A percentile compares a stretch with the other conserved stretches of the same genome.
Conservation (phyloP, 1,140 invertebrate genomes). For the Calycopis cecrops region DNA sequence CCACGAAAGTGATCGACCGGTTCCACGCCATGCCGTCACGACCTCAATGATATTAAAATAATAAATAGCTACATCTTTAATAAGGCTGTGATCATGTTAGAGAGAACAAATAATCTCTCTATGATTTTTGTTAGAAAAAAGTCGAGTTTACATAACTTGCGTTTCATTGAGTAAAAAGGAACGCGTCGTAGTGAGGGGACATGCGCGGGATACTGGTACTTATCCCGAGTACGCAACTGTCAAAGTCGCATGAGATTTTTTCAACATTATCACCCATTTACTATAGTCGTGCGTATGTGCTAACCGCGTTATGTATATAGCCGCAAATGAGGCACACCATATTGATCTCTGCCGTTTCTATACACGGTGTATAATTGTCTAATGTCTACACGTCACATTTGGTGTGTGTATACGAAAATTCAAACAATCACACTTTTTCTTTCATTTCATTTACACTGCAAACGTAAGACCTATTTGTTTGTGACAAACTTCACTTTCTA, state of each 20-base stretch:
- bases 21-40: slow-evolving; percentile 8
- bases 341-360: slow-evolving; percentile 13
- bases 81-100: slow-evolving; percentile 48
- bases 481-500: slow-evolving; percentile 69
- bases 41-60: slow-evolving; percentile 51
- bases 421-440: slow-evolving; percentile 72
- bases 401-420: slow-evolving; percentile 46
- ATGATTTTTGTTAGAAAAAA: slow-evolving; percentile 22
- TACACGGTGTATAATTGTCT: slow-evolving; percentile 11
- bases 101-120: slow-evolving; percentile 41
- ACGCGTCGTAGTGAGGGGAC: background rate
- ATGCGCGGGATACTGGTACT: background rate
- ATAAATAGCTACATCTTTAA: slow-evolving; percentile 66
- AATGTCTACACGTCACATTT: slow-evolving; percentile 21
- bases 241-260: slow-evolving; percentile 6
- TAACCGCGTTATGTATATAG: slow-evolving; percentile 18
- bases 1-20: slow-evolving; percentile 1
- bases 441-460: slow-evolving; percentile 66
- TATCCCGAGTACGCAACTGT: background rate
- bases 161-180: background rate
- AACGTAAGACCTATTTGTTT: slow-evolving; percentile 49
- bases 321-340: slow-evolving; percentile 20
- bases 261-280: slow-evolving; percentile 11
- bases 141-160: slow-evolving; percentile 10
- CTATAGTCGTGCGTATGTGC: slow-evolving; percentile 18